Evolutionary conservation across 92 coral and sea anemone genomes (phyloP).

Genomic region (Hydrozoanthus gracilis): DNA sequence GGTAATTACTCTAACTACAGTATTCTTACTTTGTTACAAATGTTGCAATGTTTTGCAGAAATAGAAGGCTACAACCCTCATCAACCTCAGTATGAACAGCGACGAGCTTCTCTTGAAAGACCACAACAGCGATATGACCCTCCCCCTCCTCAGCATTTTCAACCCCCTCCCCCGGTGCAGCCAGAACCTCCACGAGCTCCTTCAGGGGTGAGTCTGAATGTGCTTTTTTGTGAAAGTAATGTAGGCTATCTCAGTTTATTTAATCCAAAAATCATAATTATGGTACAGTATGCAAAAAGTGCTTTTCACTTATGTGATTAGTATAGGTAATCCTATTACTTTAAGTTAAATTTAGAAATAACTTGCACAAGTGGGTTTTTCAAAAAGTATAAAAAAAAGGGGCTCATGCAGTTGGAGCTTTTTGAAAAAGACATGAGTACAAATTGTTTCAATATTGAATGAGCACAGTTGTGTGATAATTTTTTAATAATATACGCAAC

Average conservation of each 20-base stretch:
- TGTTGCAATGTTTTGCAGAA: background rate
- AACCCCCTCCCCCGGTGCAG: constrained; percentile 16
- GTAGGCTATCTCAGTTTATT: background rate
- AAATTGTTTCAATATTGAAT: no score
- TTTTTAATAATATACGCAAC: no score
- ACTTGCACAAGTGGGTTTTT: no score
- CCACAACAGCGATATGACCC: constrained; percentile 25
- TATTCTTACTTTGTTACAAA: background rate
- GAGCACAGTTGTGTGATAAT: no score
- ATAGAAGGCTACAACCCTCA: constrained; percentile 39
- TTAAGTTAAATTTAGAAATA: no score
- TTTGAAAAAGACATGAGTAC: no score
- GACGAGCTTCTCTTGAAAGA: constrained; percentile 45
- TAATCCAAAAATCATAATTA: background rate
- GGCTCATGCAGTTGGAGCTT: no score
- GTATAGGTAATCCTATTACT: no score
- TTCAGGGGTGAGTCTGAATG: constrained; percentile 5
- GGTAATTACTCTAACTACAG: no score
- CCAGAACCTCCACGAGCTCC: constrained; percentile 16
- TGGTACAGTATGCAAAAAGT: background rate
- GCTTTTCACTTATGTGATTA: background rate
- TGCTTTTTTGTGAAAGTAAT: background rate
- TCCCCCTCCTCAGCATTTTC: constrained; percentile 29
- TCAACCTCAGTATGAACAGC: constrained; percentile 35
- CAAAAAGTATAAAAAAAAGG: no score